Evolutionary conservation across 2,113 vertebrate genomes (phyloP).

Genomic region (Triplophysa rosa): DNA sequence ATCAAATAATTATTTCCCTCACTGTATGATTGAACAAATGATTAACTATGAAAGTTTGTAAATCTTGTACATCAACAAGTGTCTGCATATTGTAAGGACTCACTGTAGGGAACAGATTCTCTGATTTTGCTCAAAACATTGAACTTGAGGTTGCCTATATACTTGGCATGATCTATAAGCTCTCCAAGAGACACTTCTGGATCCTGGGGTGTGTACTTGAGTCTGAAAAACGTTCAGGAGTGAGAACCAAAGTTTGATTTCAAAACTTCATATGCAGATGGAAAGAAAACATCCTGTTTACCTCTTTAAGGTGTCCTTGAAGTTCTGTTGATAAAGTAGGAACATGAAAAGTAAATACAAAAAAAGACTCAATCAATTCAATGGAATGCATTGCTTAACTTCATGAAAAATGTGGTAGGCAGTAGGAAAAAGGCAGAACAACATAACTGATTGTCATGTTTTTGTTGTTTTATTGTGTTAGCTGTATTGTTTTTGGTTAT

Average conservation of each 20-base stretch:
- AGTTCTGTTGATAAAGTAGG: not conserved
- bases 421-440: too few relatives aligned
- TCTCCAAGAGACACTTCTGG: not conserved
- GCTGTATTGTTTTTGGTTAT: too few relatives aligned
- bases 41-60: too few relatives aligned
- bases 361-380: not conserved
- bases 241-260: not conserved
- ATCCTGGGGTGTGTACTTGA: not conserved
- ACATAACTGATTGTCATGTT: too few relatives aligned
- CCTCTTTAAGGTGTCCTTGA: conserved; percentile 5
- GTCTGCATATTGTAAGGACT: not conserved
- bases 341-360: too few relatives aligned
- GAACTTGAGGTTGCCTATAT: conserved; percentile 30
- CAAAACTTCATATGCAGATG: not conserved
- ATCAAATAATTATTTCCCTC: too few relatives aligned
- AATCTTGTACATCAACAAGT: too few relatives aligned
- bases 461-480: too few relatives aligned
- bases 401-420: not conserved
- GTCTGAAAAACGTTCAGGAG: not conserved
- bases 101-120: conserved; percentile 14
- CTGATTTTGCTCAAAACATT: conserved; percentile 2
- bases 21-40: too few relatives aligned
- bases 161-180: not conserved
- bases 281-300: conserved; percentile 3
- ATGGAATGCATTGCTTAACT: not conserved